Conservation (phyloP, 1,140 invertebrate genomes). For the Pseudomyrmex flavicornis region DNA sequence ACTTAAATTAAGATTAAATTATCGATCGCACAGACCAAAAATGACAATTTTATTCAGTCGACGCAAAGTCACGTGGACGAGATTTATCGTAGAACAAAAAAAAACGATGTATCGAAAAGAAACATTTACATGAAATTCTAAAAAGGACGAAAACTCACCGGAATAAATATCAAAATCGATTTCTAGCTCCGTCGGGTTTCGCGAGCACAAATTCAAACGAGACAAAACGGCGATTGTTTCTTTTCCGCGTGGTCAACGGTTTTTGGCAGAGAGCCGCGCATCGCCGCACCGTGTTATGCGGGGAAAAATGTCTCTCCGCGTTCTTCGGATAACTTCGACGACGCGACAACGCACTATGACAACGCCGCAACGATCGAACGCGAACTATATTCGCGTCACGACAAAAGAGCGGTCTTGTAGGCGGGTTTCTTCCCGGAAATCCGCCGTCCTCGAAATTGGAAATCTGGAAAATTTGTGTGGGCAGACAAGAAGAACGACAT, state of each 20-base stretch:
- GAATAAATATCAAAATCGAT: not conserved
- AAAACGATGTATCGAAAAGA: not conserved
- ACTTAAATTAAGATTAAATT: too few species aligned
- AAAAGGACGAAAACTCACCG: not conserved
- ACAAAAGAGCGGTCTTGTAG: not conserved
- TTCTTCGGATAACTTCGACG: constrained; percentile 38
- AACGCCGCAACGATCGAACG: not conserved
- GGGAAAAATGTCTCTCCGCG: constrained; percentile 23
- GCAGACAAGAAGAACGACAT: not conserved
- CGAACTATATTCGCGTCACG: constrained; percentile 35
- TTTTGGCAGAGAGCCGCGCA: constrained; percentile 75
- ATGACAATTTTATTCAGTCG: too few species aligned
- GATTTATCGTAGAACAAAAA: too few species aligned
- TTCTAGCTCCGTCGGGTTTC: not conserved
- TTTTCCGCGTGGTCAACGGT: constrained; percentile 17
- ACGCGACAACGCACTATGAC: constrained; percentile 15
- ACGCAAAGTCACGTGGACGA: too few species aligned
- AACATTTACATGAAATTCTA: constrained; percentile 9
- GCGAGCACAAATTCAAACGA: not conserved
- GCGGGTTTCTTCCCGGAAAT: constrained; percentile 17
- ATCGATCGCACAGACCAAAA: too few species aligned
- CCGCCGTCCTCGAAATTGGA: not conserved
- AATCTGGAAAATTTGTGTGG: not conserved
- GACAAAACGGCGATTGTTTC: not conserved
- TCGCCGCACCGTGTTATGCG: not conserved